These are phyloP conservation scores for Sphaerophoria taeniata DNA, from an alignment of 2,888 invertebrate genomes.

Conservation along the genomic window DNA sequence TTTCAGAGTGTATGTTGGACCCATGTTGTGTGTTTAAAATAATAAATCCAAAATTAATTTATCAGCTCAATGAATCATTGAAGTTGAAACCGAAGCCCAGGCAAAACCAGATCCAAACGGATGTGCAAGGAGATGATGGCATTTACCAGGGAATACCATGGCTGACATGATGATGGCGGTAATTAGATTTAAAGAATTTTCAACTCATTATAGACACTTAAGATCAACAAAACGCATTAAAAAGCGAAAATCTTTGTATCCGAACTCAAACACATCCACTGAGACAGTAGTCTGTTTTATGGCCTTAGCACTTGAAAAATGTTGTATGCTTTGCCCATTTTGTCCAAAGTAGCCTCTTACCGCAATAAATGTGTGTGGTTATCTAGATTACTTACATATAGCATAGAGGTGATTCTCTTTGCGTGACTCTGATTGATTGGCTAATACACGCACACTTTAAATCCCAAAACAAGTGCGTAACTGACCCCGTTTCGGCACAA, in stretches of 20 bases:
- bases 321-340: constrained; percentile 43
- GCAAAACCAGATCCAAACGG: constrained; percentile 61
- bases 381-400: constrained; percentile 36
- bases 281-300: too few species aligned
- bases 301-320: constrained; percentile 25
- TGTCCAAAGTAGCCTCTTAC: constrained; percentile 45
- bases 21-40: constrained; percentile 42
- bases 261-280: background rate
- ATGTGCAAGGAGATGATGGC: constrained; percentile 63
- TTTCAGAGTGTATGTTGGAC: constrained; percentile 1
- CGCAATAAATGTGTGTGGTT: constrained; percentile 49
- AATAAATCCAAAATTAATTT: constrained; percentile 70
- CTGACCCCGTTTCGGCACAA: constrained; percentile 60
- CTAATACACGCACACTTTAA: constrained; percentile 40
- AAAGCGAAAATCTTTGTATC: background rate
- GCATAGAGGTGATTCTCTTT: constrained; percentile 36
- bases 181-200: constrained; percentile 43
- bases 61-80: constrained; percentile 65
- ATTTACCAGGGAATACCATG: constrained; percentile 48
- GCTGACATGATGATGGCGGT: constrained; percentile 46
- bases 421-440: constrained; percentile 52
- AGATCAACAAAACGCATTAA: constrained; percentile 37
- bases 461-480: constrained; percentile 51
- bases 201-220: constrained; percentile 31
- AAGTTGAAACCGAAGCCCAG: background rate